phyloP scores from a whole-genome alignment of 2,888 invertebrate genomes.

The Monoplex corrugatus region DNA sequence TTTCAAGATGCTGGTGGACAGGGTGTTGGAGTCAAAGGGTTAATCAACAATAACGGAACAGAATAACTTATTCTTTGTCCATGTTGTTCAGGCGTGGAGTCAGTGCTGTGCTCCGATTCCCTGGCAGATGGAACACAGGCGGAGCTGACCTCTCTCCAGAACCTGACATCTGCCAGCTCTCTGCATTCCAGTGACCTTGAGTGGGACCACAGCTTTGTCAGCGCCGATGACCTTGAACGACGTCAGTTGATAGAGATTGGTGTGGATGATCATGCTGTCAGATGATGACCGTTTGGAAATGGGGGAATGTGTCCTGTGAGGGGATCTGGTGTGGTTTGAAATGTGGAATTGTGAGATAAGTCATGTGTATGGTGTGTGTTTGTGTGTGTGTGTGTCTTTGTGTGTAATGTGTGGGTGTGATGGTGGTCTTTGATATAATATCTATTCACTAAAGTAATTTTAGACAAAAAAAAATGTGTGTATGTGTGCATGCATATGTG shows the following conservation, averaged over 20 bases:
- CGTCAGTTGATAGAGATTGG: constrained; percentile 58
- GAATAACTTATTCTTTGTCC: too few species aligned
- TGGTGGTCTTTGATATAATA: too few species aligned
- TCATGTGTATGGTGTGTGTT: neutral
- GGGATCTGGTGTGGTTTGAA: too few species aligned
- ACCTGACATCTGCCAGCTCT: constrained; percentile 55
- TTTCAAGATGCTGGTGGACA: too few species aligned
- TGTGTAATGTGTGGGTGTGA: too few species aligned
- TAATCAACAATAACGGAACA: too few species aligned
- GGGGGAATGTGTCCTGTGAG: neutral
- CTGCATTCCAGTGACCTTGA: constrained; percentile 70
- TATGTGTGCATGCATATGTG: neutral
- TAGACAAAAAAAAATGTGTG: too few species aligned
- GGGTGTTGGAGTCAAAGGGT: too few species aligned
- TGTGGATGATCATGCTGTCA: neutral
- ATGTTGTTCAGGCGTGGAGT: constrained; percentile 62
- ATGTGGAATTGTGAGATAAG: too few species aligned
- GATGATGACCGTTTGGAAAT: neutral
- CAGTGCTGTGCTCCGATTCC: constrained; percentile 61
- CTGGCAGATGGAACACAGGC: constrained; percentile 64
- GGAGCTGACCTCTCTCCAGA: constrained; percentile 44
- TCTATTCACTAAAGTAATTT: too few species aligned
- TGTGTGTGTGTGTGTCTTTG: neutral
- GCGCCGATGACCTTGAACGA: constrained; percentile 68
- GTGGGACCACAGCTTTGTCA: constrained; percentile 76